phyloP scores from a whole-genome alignment of 2,888 invertebrate species.

The Orchesella flavescens region DNA sequence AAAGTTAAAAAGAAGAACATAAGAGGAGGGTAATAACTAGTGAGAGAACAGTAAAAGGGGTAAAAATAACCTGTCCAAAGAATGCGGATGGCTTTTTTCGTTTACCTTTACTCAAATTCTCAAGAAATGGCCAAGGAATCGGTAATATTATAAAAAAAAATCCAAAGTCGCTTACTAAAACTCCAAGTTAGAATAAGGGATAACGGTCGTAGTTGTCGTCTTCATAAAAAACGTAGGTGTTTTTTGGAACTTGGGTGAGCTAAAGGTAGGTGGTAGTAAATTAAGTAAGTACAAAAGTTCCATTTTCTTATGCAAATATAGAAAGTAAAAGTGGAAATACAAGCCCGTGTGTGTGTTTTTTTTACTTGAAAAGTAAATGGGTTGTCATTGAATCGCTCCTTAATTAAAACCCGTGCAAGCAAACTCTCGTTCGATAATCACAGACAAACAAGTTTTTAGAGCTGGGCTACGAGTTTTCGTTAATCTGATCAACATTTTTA shows the following conservation, averaged over 20 bases:
- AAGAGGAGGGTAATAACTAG: no score
- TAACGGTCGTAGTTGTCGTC: no score
- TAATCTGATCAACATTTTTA: slow-evolving; percentile 48
- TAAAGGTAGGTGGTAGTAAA: background rate
- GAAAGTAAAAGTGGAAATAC: background rate
- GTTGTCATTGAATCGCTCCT: slow-evolving; percentile 35
- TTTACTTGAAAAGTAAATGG: slow-evolving; percentile 9
- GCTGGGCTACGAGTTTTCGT: slow-evolving; percentile 23
- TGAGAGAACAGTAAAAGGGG: background rate
- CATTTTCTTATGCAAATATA: background rate
- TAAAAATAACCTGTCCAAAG: slow-evolving; percentile 13
- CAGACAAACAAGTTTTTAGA: slow-evolving; percentile 34
- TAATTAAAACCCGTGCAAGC: slow-evolving; percentile 37
- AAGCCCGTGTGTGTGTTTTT: background rate
- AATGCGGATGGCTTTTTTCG: slow-evolving; percentile 8
- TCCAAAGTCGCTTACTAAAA: no score
- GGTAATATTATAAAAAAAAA: slow-evolving; percentile 11
- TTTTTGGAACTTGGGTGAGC: no score
- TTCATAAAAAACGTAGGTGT: no score
- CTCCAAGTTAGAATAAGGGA: no score
- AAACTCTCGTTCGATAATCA: slow-evolving; percentile 24
- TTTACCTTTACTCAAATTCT: background rate
- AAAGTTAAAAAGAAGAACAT: no score
- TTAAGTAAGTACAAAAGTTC: background rate
- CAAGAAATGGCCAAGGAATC: background rate